Base-by-base conservation (phyloP, 1,140 invertebrate species). In the Belonocnema kinseyi region DNA sequence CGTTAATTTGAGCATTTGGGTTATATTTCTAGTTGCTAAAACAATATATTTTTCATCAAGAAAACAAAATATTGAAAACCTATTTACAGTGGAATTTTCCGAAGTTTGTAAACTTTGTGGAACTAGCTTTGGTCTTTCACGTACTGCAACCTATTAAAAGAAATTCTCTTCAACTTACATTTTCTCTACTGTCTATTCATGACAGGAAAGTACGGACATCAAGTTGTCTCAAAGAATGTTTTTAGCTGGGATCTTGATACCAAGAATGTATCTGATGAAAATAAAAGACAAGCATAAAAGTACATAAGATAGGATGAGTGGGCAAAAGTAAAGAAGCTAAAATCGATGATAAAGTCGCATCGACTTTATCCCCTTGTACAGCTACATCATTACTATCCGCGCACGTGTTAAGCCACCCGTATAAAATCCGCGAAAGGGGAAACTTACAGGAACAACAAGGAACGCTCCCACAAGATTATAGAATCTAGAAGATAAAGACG, bases 401-500 rank as follows among this genome's bases (percentile, higher is more conserved):
- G 76, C 74, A 70, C 72, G 21, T 58, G 50, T 56, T 71, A 78
- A 78, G 74, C 56, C 13, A 26, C 21, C 66, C 56, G 71, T 54
- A 61, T 58, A 26, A 61, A 61, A 66, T 66, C 13, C 26, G 13
- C 58, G 14, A 66, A 14, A 10, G 3, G 13, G 26, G n/a, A 75
- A 78, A 73, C 73, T 72, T 51, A 50, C 19, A 52, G 72, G 46
- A 75, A 53, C 70, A 50, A 72, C 77, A 51, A 13, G 16, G 8
- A 40, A 73, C 61, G 26, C 72, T 11, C 71, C 61, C 19, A 14
- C 73, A 46, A 58, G 61, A n/a, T 74, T 51, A 17, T 53, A 50
- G 50, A 50, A 40, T 52, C 26, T 66, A 12, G 10, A 50, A 75
- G 40, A 50, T 50, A 72, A 70, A 33, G 50, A 76, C 56, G 52